These are phyloP conservation scores for Tinamus major DNA, from an alignment of 2,797 vertebrate species.

Conservation along the genomic window DNA sequence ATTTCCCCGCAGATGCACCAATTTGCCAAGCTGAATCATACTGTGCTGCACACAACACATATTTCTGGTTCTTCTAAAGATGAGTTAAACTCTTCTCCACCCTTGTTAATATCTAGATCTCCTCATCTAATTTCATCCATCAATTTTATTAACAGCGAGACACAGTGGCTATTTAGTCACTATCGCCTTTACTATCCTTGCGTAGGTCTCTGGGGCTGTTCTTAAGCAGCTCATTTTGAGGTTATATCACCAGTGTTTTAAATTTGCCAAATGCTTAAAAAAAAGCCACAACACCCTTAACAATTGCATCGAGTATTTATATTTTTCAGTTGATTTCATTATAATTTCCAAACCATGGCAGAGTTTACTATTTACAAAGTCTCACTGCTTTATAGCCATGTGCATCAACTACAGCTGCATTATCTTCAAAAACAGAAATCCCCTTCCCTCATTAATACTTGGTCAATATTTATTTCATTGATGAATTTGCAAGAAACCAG, in stretches of 20 bases:
- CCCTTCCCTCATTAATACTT: not conserved
- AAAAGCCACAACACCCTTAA: not conserved
- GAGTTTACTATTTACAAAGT: conserved; percentile 4
- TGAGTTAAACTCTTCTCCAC: not conserved
- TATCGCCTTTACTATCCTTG: not conserved
- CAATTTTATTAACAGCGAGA: conserved; percentile 20
- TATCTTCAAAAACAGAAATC: not conserved
- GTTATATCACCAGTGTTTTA: not conserved
- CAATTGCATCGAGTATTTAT: not conserved
- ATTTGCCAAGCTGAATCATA: not conserved
- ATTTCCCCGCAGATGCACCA: not conserved
- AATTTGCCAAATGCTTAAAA: not conserved
- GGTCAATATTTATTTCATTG: conserved; percentile 21
- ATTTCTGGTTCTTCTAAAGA: not conserved
- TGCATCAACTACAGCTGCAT: not conserved
- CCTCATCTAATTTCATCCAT: conserved; percentile 19
- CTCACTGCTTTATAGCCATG: not conserved
- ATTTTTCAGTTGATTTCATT: not conserved
- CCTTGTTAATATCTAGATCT: not conserved
- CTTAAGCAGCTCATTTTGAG: not conserved
- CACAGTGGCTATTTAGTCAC: not conserved
- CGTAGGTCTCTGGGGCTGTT: not conserved
- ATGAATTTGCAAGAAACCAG: not conserved
- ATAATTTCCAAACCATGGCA: not conserved
- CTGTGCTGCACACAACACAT: not conserved